phyloP scores from a whole-genome alignment of 2,888 invertebrate genomes.

The Electrophaes corylata region DNA sequence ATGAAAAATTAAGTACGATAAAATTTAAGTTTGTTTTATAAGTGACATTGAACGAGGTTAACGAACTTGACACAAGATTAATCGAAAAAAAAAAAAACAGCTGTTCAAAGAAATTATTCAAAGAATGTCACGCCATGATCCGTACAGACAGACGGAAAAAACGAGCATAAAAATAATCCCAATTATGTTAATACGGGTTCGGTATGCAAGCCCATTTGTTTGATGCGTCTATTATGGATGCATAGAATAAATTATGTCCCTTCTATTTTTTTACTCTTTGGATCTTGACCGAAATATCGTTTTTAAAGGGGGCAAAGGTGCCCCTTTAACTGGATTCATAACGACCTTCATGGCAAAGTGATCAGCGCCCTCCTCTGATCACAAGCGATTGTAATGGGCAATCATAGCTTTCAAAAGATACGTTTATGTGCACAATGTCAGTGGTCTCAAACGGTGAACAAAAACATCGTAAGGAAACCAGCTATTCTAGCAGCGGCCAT shows the following conservation, averaged over 20 bases:
- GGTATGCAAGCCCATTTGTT: constrained; percentile 48
- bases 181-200: constrained; percentile 58
- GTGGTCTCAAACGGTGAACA: too few relatives aligned
- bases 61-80: not conserved
- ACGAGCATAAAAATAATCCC: constrained; percentile 41
- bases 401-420: too few relatives aligned
- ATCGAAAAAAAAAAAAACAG: constrained; percentile 6
- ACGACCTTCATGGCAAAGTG: too few relatives aligned
- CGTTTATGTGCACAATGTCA: too few relatives aligned
- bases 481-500: too few relatives aligned
- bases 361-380: too few relatives aligned
- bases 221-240: constrained; percentile 38
- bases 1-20: not conserved
- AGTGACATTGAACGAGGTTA: not conserved
- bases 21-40: not conserved
- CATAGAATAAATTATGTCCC: constrained; percentile 39
- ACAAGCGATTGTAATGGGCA: too few relatives aligned
- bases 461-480: too few relatives aligned
- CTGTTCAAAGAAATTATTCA: constrained; percentile 18
- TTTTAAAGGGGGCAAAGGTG: too few relatives aligned
- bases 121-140: constrained; percentile 31
- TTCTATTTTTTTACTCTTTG: constrained; percentile 35
- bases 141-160: constrained; percentile 31
- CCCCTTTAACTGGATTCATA: too few relatives aligned
- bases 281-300: constrained; percentile 37